These are phyloP conservation scores for Cephus runcator DNA, from an alignment of 2,888 invertebrate genomes.

Conservation along the genomic window DNA sequence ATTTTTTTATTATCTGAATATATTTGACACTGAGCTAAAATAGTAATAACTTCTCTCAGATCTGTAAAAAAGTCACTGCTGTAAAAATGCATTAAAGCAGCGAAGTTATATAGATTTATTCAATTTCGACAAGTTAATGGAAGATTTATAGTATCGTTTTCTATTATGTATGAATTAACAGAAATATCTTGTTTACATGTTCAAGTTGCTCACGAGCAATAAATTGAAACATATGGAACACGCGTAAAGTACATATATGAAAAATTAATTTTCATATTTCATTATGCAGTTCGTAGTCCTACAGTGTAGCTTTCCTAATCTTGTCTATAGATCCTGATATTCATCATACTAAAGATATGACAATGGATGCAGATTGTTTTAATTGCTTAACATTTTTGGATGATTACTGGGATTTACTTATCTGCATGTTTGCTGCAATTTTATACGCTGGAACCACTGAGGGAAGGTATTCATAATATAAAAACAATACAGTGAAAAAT, in stretches of 20 bases:
- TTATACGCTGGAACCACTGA: not conserved
- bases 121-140: slow-evolving; percentile 29
- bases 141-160: slow-evolving; percentile 15
- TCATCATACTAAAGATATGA: not conserved
- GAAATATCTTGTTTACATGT: not conserved
- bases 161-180: slow-evolving; percentile 14
- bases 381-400: not conserved
- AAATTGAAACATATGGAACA: not conserved
- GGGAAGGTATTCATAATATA: too few relatives aligned
- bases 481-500: not conserved
- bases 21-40: not conserved
- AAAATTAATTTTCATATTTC: not conserved
- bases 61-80: slow-evolving; percentile 27
- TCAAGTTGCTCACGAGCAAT: not conserved
- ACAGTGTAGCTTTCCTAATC: not conserved
- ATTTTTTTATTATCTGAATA: not conserved
- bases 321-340: not conserved
- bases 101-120: slow-evolving; percentile 29
- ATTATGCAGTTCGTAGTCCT: not conserved
- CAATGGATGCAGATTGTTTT: not conserved
- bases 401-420: not conserved
- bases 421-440: not conserved
- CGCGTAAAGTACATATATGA: not conserved
- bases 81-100: slow-evolving; percentile 17
- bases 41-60: slow-evolving; percentile 22